Base-by-base conservation (phyloP, 2,113 vertebrate species). In the Zosterops pallidus region DNA sequence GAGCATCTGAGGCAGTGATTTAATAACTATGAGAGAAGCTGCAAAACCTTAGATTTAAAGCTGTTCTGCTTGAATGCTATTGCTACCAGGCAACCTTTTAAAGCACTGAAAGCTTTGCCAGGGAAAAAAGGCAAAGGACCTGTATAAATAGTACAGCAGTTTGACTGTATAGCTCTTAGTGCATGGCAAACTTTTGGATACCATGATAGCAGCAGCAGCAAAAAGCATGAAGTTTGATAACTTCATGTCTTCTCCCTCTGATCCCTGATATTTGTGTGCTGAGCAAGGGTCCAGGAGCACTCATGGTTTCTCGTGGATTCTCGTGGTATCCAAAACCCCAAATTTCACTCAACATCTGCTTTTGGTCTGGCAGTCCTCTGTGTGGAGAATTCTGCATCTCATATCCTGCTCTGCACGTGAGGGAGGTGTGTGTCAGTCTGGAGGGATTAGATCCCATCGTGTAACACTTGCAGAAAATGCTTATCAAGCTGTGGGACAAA, bases 401-500 rank as follows among this genome's bases (percentile, higher is more conserved):
- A 8, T 0, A 3, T 78, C 72, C 68, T 46, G 49, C 75, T 72
- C 50, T 72, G 89, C 59, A 12, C 0, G 1, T 81, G 86, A 21
- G 14, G 26, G 63, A 67, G 76, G 15, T 39, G 64, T 71, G 60
- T 74, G 69, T 41, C n/a, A 76, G 67, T 65, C 76, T 50, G 72
- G 49, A 75, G 69, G 50, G 16, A 33, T 49, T 20, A 52, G 35
- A 71, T 82, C 80, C 46, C 81, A 50, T 86, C 80, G 59, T 86
- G 86, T 46, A 89, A 29, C 18, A 8, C 68, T 81, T 81, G 83
- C 46, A 86, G 15, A 39, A 95, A 95, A 67, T 5, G 22, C 71
- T 94, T 67, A 50, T 89, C 78, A 74, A 89, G 74, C 77, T 92
- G 87, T 44, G 77, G 74, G 84, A 87, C 86, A 86, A 49, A 80